Conservation (phyloP, 2,888 invertebrate species). For the Sisyra nigra region DNA sequence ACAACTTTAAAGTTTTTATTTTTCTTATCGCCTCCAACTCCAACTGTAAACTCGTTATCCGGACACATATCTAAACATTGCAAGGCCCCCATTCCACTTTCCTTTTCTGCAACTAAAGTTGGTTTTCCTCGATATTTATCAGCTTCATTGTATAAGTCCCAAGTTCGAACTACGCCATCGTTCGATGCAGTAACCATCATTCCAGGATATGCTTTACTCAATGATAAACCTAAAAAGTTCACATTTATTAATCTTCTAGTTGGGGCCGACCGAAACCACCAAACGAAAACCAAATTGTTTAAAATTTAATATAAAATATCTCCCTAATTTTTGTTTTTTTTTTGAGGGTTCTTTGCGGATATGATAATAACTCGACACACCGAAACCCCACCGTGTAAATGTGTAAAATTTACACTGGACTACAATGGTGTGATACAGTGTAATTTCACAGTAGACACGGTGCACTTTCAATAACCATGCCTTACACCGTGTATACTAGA, state of each 20-base stretch:
- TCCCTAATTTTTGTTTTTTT: too few species aligned
- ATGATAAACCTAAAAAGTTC: constrained; percentile 38
- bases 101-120: constrained; percentile 29
- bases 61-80: constrained; percentile 62
- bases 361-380: too few species aligned
- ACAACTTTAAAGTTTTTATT: constrained; percentile 54
- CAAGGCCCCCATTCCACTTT: constrained; percentile 51
- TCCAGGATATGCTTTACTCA: constrained; percentile 57
- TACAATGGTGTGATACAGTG: too few species aligned
- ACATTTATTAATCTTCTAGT: neutral
- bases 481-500: too few species aligned
- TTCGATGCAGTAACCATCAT: constrained; percentile 62
- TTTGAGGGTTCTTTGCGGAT: too few species aligned
- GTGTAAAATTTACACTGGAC: too few species aligned
- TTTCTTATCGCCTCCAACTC: constrained; percentile 73
- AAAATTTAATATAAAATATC: too few species aligned
- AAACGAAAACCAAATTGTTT: too few species aligned
- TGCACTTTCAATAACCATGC: too few species aligned
- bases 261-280: neutral
- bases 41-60: constrained; percentile 66
- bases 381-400: too few species aligned
- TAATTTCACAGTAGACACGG: too few species aligned
- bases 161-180: constrained; percentile 71
- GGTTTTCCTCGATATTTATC: constrained; percentile 22
- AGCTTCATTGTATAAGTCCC: constrained; percentile 44